Percentiles rank a stretch among this genome's conserved stretches.
phyloP scores from a whole-genome alignment of 2,797 vertebrate genomes.

The Microctenopoma steveboyesi region DNA sequence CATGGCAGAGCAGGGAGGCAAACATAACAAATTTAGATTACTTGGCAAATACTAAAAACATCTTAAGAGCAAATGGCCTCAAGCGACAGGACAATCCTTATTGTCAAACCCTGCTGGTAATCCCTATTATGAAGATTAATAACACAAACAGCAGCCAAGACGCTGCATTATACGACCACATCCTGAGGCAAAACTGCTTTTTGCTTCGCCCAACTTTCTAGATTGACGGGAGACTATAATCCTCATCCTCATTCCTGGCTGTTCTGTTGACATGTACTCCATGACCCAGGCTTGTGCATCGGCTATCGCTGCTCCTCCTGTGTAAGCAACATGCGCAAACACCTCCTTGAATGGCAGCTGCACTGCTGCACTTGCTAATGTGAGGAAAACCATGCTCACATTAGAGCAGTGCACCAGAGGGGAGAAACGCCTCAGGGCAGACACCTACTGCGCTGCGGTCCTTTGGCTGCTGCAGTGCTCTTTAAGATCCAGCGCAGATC shows the following conservation, averaged over 20 bases:
- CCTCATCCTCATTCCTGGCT: slow-evolving; percentile 43
- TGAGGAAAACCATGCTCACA: slow-evolving; percentile 51
- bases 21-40: slow-evolving; percentile 26
- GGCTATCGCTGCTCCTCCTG: slow-evolving; percentile 37
- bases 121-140: slow-evolving; percentile 66
- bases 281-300: slow-evolving; percentile 34
- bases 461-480: slow-evolving; percentile 49
- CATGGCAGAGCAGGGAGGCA: slow-evolving; percentile 19
- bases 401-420: slow-evolving; percentile 56
- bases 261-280: slow-evolving; percentile 61
- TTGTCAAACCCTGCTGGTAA: slow-evolving; percentile 49
- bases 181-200: slow-evolving; percentile 52
- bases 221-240: slow-evolving; percentile 64
- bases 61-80: slow-evolving; percentile 30
- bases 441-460: slow-evolving; percentile 61
- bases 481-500: slow-evolving; percentile 58
- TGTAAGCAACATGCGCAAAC: slow-evolving; percentile 58
- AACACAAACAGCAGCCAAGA: slow-evolving; percentile 43
- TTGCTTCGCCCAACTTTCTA: slow-evolving; percentile 36
- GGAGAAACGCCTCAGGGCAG: slow-evolving; percentile 53
- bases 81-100: slow-evolving; percentile 46
- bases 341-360: slow-evolving; percentile 54
- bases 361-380: slow-evolving; percentile 59
- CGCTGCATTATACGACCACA: slow-evolving; percentile 36
- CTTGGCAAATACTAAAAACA: slow-evolving; percentile 32